Evolutionary conservation across 2,888 invertebrate genomes (phyloP), one percentile per base, ranked within the genome.

Genomic region (Glyphotaelius pellucidus): DNA sequence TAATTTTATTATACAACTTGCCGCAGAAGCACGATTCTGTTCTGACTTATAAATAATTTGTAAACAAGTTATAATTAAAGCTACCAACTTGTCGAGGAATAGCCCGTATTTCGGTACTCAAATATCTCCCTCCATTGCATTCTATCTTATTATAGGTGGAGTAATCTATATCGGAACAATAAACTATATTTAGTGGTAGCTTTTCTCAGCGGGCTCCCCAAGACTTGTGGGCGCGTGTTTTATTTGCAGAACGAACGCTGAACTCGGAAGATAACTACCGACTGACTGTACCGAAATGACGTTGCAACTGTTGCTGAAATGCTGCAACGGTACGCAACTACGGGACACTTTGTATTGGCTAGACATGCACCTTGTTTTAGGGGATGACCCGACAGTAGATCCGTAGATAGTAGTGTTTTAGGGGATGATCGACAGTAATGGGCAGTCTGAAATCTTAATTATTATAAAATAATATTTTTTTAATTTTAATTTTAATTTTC

Each of bases 161-260:
- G 30, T 47, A 47, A 87, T 87, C 87, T 87, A 87, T 87, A 87
- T 87, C 87, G 4, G 87, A 87, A 47, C 87, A 87, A 87, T 47
- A 87, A 31, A 19, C n/a, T 87, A 87, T 87, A 52, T 87, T 87
- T 87, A 47, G 86, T 86, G 30, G 47, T 12, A 86, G 30, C 86
- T 47, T 86, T 86, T 86, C 86, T 31, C 42, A 35, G 35, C 84
- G 84, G 3, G n/a, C 67, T 67, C 25, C 9, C n/a, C 67, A n/a
- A 67, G 25, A n/a, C 67, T 67, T 67, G 67, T 67, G 67, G 67
- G 35, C 83, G 83, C 83, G 83, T 25, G 35, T 35, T 35, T 83
- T 35, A 35, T 83, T 83, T 83, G 83, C 83, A 38, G 83, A 83
- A 32, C 83, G 83, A 35, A 7, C 83, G 83, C 25, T 38, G 83